Evolutionary conservation across 2,888 invertebrate genomes (phyloP), one percentile per base, ranked within the genome.

Genomic region (Philhelius pedissequus): DNA sequence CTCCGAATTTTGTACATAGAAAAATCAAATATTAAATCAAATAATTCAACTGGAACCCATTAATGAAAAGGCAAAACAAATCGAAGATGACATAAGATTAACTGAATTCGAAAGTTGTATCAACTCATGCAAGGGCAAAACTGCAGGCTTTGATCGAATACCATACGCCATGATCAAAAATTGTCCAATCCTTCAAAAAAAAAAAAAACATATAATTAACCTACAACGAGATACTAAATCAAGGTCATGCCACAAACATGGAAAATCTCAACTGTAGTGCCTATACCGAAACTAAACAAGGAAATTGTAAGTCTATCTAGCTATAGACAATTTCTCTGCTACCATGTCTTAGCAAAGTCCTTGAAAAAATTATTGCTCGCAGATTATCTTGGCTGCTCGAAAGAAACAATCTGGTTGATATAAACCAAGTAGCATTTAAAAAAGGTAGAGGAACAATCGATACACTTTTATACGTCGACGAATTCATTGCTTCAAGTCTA

Each of bases 301-400:
- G 30, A 30, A 30, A 30, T 30, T 7, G 8, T 7, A 30, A 30
- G 1, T 32, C 48, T 40, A 35, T 60, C 56, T 6, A 52, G 73
- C 7, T 77, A 78, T 38, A 43, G 83, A 35, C 78, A 2, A 78
- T 25, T 9, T 82, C 82, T 4, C 50, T 83, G 2, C 32, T 78
- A 13, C 58, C 75, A 8, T 75, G 71, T 18, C 15, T 38, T 13
- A 22, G 45, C 20, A 75, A 76, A 30, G 45, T 11, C 38, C 3
- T 52, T 70, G 18, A 69, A 77, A 73, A 66, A 62, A 30, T 64
- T 81, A n/a, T 25, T 7, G 4, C 40, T 27, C 60, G 50, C n/a
- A 50, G 50, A 50, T 25, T 50, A 50, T 50, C 50, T 25, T 50
- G 50, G 50, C 6, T 50, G 5, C 54, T 54, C 6, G 18, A 27